Evolutionary conservation across 2,888 invertebrate genomes (phyloP).

Genomic region (Acrobasis suavella): DNA sequence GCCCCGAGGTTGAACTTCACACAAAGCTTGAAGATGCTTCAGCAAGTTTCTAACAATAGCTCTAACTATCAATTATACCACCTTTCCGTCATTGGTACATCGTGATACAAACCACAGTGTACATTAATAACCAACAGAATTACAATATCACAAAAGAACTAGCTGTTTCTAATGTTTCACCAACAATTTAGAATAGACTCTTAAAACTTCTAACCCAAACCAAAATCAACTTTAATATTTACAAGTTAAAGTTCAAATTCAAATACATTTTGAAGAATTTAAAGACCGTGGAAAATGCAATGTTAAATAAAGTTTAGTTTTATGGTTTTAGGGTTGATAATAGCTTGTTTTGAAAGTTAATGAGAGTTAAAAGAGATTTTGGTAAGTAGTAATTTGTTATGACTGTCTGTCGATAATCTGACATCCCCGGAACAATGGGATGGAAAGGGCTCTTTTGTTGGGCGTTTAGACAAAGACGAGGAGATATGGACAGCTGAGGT

Average conservation of each 20-base stretch:
- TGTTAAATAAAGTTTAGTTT: background rate
- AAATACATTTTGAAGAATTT: background rate
- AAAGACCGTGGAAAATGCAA: background rate
- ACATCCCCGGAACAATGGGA: slow-evolving; percentile 12
- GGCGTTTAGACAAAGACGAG: slow-evolving; percentile 19
- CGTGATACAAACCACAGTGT: slow-evolving; percentile 1
- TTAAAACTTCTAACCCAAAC: background rate
- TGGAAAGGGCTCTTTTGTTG: slow-evolving; percentile 21
- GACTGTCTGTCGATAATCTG: slow-evolving; percentile 19
- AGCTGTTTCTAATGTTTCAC: slow-evolving; percentile 10
- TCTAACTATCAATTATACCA: slow-evolving; percentile 8
- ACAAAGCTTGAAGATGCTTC: background rate
- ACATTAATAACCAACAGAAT: slow-evolving; percentile 14
- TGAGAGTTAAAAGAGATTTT: slow-evolving; percentile 15
- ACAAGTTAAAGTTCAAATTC: background rate
- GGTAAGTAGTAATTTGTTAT: slow-evolving; percentile 22
- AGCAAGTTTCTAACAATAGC: slow-evolving; percentile 8
- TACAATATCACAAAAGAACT: slow-evolving; percentile 20
- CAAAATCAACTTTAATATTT: background rate
- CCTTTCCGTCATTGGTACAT: slow-evolving; percentile 5
- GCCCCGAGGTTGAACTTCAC: background rate
- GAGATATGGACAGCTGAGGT: background rate
- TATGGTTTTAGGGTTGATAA: background rate
- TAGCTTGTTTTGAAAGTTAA: background rate
- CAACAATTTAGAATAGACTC: background rate